A percentile compares a stretch with the other conserved stretches of the same genome.
Evolutionary conservation across 2,888 invertebrate species (phyloP).

Genomic region (Capitulum mitella): DNA sequence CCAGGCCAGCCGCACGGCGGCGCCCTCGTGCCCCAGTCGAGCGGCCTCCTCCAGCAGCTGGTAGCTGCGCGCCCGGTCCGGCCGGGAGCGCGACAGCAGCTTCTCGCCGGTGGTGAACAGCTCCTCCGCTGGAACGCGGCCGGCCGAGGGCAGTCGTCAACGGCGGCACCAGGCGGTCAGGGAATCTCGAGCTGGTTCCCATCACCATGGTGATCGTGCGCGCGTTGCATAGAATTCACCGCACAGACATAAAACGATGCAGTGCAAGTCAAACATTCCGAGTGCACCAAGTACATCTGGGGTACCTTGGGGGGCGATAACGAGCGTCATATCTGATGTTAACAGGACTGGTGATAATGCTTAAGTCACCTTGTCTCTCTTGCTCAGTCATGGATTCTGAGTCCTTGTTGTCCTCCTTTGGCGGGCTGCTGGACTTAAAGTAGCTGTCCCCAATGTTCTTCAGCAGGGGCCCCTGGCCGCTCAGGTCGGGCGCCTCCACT

Average conservation of each 20-base stretch:
- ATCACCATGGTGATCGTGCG: too few relatives aligned
- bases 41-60: conserved; percentile 70
- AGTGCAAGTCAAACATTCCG: background rate
- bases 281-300: background rate
- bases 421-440: background rate
- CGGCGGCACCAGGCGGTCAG: too few relatives aligned
- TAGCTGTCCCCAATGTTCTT: conserved; percentile 22
- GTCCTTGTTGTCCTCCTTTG: background rate
- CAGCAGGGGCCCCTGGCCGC: conserved; percentile 1
- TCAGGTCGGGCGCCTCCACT: conserved; percentile 17
- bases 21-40: conserved; percentile 67
- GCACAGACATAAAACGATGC: background rate
- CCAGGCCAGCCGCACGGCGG: conserved; percentile 81
- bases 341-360: too few relatives aligned
- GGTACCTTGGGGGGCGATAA: too few relatives aligned
- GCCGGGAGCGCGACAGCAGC: conserved; percentile 5
- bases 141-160: too few relatives aligned
- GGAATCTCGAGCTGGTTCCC: background rate
- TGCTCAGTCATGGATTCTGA: background rate
- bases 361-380: conserved; percentile 1
- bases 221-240: background rate
- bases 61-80: conserved; percentile 45
- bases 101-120: background rate
- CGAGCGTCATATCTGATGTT: background rate
- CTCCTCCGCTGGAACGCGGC: background rate